phyloP scores from a whole-genome alignment of 2,113 vertebrate species.

The Excalfactoria chinensis region DNA sequence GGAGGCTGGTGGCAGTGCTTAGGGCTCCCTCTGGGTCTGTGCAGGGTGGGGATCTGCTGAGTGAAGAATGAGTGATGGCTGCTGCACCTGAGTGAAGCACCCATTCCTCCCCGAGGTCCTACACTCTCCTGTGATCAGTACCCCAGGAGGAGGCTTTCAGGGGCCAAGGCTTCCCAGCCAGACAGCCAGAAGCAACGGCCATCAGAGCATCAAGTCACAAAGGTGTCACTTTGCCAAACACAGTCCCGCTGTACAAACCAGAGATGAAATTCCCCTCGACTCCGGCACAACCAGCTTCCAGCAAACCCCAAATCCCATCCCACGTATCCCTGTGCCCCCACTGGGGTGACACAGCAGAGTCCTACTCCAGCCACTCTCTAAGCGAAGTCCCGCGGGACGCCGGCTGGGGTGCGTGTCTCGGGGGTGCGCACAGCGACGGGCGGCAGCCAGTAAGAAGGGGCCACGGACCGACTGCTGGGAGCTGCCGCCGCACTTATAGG shows the following conservation, averaged over 20 bases:
- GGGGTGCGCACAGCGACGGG: too few species aligned
- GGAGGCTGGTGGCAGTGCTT: neutral
- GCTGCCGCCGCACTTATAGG: conserved; percentile 9
- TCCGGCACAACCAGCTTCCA: neutral
- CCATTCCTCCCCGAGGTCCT: neutral
- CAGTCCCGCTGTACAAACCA: accelerated
- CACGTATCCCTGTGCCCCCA: accelerated
- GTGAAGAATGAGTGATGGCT: neutral
- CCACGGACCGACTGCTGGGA: neutral
- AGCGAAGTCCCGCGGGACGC: neutral
- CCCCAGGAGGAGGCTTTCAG: neutral
- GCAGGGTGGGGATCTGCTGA: neutral
- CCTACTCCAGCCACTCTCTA: neutral
- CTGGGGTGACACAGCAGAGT: neutral
- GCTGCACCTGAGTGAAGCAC: accelerated
- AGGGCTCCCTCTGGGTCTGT: neutral
- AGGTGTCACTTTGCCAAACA: accelerated
- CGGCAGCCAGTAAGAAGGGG: too few species aligned
- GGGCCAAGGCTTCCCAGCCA: accelerated
- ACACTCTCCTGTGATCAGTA: neutral
- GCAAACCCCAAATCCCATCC: neutral
- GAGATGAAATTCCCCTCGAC: accelerated
- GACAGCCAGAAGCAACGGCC: neutral
- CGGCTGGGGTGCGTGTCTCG: neutral
- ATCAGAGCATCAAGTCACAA: accelerated